These are phyloP conservation scores for Trilocha varians DNA, from an alignment of 2,888 invertebrate genomes.

Conservation along the genomic window DNA sequence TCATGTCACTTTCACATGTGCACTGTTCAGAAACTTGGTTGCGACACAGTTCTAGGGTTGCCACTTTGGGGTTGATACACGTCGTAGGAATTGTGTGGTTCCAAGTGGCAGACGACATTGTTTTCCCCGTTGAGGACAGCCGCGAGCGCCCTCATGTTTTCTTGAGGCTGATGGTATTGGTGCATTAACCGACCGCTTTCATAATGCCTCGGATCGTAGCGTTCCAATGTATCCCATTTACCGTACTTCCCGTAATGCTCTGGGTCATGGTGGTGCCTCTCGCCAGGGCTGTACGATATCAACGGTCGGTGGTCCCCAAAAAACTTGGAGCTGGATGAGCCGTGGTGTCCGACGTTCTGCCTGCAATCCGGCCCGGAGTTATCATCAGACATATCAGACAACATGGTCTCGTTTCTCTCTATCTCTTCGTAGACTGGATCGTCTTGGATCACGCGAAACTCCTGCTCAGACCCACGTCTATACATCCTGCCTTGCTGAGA, in stretches of 20 bases:
- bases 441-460: conserved; percentile 75
- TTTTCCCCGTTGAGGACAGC: conserved; percentile 89
- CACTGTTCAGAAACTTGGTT: conserved; percentile 62
- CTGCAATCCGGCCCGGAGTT: conserved; percentile 76
- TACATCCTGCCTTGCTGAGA: conserved; percentile 64
- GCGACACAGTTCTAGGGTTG: conserved; percentile 64
- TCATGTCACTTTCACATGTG: conserved; percentile 14
- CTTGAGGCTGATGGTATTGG: conserved; percentile 68
- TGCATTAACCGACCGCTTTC: conserved; percentile 70
- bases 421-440: conserved; percentile 89
- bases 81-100: conserved; percentile 77
- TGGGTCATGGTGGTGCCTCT: conserved; percentile 66
- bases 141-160: conserved; percentile 75
- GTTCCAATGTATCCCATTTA: conserved; percentile 68
- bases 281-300: conserved; percentile 83
- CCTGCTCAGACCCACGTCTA: conserved; percentile 70
- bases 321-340: conserved; percentile 76
- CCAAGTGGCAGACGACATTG: conserved; percentile 89
- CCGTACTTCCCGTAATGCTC: conserved; percentile 66
- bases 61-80: conserved; percentile 60
- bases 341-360: conserved; percentile 75
- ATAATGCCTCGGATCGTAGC: conserved; percentile 64
- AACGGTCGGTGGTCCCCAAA: conserved; percentile 87
- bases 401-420: conserved; percentile 80
- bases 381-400: conserved; percentile 85